Evolutionary conservation across 2,113 vertebrate species (phyloP).

Genomic region (Neolamprologus tretocephalus): DNA sequence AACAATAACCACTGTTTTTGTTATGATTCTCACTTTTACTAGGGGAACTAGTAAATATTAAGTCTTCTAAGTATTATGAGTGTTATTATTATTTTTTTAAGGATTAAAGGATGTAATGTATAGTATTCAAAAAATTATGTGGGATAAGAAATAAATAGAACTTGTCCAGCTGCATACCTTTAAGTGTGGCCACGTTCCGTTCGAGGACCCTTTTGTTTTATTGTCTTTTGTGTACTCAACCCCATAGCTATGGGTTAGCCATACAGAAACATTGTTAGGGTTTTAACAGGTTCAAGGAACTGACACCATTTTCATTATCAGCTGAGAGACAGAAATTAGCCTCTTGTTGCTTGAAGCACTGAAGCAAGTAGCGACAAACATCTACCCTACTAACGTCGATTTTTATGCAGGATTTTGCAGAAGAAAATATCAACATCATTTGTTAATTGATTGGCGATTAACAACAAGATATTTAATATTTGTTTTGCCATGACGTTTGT

Average conservation of each 20-base stretch:
- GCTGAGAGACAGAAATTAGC: not conserved
- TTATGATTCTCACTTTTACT: not conserved
- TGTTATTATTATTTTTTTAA: rapidly evolving
- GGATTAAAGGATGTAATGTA: not conserved
- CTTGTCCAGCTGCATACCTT: rapidly evolving
- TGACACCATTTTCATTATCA: not conserved
- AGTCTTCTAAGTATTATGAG: not conserved
- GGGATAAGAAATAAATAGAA: not conserved
- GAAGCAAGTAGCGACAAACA: not conserved
- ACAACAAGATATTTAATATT: not conserved
- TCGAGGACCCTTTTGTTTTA: not conserved
- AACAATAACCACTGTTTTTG: not conserved
- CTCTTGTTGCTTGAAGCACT: not conserved
- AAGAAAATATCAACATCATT: not conserved
- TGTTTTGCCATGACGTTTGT: not conserved
- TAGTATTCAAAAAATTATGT: not conserved
- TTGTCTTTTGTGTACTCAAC: not conserved
- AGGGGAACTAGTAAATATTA: not conserved
- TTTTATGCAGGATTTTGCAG: not conserved
- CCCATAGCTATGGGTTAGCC: not conserved
- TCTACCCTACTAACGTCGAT: not conserved
- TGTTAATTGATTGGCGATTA: not conserved
- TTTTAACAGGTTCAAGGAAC: not conserved
- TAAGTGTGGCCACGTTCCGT: rapidly evolving
- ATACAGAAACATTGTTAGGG: not conserved